These are phyloP conservation scores for Hydraecia micacea DNA, from an alignment of 2,888 invertebrate genomes.

Conservation along the genomic window DNA sequence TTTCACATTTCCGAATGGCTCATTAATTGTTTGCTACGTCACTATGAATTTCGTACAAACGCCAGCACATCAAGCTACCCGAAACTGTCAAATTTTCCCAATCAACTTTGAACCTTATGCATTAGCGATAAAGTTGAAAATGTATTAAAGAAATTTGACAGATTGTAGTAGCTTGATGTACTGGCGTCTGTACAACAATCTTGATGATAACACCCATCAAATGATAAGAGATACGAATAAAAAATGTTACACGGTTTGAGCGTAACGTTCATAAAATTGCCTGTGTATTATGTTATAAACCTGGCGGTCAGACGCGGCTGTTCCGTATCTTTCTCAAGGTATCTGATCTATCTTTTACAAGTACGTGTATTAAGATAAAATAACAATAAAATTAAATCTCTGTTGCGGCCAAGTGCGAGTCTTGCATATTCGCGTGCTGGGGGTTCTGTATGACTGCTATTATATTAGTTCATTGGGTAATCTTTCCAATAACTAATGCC, in stretches of 20 bases:
- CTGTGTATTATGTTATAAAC: constrained; percentile 29
- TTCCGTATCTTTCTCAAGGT: constrained; percentile 46
- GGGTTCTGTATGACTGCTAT: constrained; percentile 1
- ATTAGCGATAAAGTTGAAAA: no score
- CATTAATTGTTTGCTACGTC: constrained; percentile 39
- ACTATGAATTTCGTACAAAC: constrained; percentile 43
- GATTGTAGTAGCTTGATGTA: no score
- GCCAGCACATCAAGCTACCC: no score
- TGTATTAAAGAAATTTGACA: no score
- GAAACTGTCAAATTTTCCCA: no score
- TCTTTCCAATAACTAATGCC: constrained; percentile 1
- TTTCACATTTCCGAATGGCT: constrained; percentile 25
- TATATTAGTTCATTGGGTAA: neutral
- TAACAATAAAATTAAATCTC: constrained; percentile 53
- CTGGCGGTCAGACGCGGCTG: constrained; percentile 13
- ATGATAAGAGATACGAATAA: constrained; percentile 63
- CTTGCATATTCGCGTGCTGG: neutral
- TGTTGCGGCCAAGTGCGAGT: constrained; percentile 13
- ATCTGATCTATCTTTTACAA: constrained; percentile 43
- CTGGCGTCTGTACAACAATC: constrained; percentile 35
- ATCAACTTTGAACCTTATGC: no score
- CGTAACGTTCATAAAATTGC: constrained; percentile 34
- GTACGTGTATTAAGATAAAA: constrained; percentile 39
- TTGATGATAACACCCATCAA: constrained; percentile 64
- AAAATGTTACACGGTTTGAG: constrained; percentile 44